Base-by-base conservation (phyloP, 2,797 vertebrate species). In the Etheostoma nigrum region DNA sequence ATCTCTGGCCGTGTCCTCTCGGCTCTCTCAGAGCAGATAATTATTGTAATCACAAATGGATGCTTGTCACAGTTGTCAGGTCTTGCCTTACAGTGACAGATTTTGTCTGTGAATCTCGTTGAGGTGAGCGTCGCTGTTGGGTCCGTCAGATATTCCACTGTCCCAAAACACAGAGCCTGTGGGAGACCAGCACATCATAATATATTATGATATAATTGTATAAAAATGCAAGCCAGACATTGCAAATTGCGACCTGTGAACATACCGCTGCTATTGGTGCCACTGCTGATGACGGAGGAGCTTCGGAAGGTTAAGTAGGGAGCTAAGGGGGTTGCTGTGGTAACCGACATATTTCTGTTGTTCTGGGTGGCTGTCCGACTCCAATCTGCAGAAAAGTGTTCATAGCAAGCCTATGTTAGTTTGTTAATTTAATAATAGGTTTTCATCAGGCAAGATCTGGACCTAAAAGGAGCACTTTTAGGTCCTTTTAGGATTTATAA, bases 301-400 rank as follows among this genome's bases (percentile, higher is more conserved):
- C 94, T 96, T 44, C 94, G 94, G 53, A 95, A 96, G 79, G 94
- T 90, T 78, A 90, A 91, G 69, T 88, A 94, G 18, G 92, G 93
- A 40, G 93, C 94, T 18, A 94, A 93, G 81, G 93, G 95, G 78
- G 88, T 87, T 60, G 89, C 90, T 42, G 94, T 95, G 71, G 84
- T 76, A 64, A 94, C 81, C 9, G 96, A 95, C 74, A 90, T 84
- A 72, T 95, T 96, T 94, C 94, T 96, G 74, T 95, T 93, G 84
- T 94, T 95, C 55, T 96, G 95, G 14, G 96, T 97, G 81, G 96
- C 96, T 25, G 95, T 97, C 70, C 96, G 96, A 93, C 97, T 98
- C 97, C 97, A 99, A 19, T 98, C 98, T 99, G 88, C 25, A 82
- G 4, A 54, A 52, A 45, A 0, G 7, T 2, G 6, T 13, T 13